phyloP scores from a whole-genome alignment of 2,797 vertebrate species.

The Schizothorax lantsangensis region DNA sequence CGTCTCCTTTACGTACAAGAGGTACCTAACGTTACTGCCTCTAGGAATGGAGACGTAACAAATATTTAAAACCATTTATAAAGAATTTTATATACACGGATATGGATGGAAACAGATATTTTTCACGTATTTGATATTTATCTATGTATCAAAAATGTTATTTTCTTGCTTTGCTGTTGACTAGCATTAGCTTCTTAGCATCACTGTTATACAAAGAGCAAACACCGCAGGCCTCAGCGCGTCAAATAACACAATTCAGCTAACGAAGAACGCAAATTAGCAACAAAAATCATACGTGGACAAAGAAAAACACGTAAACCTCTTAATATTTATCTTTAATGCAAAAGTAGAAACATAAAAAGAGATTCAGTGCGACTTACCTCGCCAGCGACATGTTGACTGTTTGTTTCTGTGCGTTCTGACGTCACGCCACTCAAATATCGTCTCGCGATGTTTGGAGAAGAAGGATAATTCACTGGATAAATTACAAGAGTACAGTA shows the following conservation, averaged over 20 bases:
- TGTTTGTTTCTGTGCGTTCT: slow-evolving; percentile 59
- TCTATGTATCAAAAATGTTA: neutral
- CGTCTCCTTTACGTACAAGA: neutral
- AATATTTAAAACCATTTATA: neutral
- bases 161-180: neutral
- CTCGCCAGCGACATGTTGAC: slow-evolving; percentile 77
- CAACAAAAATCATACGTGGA: neutral
- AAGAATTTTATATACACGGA: too few relatives aligned
- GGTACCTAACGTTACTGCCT: neutral
- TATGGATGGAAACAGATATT: neutral
- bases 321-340: neutral
- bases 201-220: slow-evolving; percentile 24
- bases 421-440: slow-evolving; percentile 49
- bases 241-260: neutral
- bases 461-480: neutral
- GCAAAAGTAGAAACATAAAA: neutral
- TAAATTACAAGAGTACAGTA: neutral
- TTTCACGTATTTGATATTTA: neutral
- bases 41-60: neutral
- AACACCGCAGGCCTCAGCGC: slow-evolving; percentile 18
- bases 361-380: slow-evolving; percentile 62
- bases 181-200: slow-evolving; percentile 33
- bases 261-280: too few relatives aligned
- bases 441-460: slow-evolving; percentile 31
- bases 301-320: neutral